Conservation (phyloP, 2,888 invertebrate species). For the Pycnomerus fuliginosus region DNA sequence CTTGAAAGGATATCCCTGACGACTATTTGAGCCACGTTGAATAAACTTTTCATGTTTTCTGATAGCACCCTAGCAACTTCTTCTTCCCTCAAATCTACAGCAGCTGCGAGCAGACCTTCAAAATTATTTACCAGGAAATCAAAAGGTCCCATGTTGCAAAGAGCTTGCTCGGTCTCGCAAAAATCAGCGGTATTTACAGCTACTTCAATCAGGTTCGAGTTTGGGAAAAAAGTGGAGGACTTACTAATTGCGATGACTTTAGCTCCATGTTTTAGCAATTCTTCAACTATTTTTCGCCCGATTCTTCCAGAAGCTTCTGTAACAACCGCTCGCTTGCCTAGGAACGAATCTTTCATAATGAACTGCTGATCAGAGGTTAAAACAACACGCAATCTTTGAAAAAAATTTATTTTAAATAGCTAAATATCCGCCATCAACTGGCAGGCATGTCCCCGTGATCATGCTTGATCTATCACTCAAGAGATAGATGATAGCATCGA, state of each 20-base stretch:
- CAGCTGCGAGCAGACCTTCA: slow-evolving; percentile 6
- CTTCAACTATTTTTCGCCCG: slow-evolving; percentile 65
- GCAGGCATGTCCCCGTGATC: slow-evolving; percentile 74
- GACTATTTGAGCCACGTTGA: slow-evolving; percentile 84
- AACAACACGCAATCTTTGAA: too few relatives aligned
- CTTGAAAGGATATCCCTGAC: slow-evolving; percentile 70
- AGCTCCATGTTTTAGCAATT: slow-evolving; percentile 68
- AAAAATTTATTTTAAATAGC: slow-evolving; percentile 41
- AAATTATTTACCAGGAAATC: slow-evolving; percentile 10
- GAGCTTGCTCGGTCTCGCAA: slow-evolving; percentile 3
- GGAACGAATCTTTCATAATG: slow-evolving; percentile 67
- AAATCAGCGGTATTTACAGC: slow-evolving; percentile 1
- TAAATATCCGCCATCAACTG: slow-evolving; percentile 78
- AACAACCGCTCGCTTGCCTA: slow-evolving; percentile 77
- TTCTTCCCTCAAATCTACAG: slow-evolving; percentile 6
- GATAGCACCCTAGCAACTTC: slow-evolving; percentile 60
- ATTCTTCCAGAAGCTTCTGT: slow-evolving; percentile 75
- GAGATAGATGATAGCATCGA: slow-evolving; percentile 74
- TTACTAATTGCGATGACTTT: slow-evolving; percentile 79
- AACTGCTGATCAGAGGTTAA: not conserved
- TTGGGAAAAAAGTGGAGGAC: too few relatives aligned
- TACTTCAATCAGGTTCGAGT: too few relatives aligned
- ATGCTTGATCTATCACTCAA: slow-evolving; percentile 78
- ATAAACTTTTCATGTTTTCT: slow-evolving; percentile 80
- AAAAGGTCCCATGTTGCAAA: slow-evolving; percentile 1